Conservation (phyloP, 2,797 vertebrate genomes). For the Toxotes lorentzi region DNA sequence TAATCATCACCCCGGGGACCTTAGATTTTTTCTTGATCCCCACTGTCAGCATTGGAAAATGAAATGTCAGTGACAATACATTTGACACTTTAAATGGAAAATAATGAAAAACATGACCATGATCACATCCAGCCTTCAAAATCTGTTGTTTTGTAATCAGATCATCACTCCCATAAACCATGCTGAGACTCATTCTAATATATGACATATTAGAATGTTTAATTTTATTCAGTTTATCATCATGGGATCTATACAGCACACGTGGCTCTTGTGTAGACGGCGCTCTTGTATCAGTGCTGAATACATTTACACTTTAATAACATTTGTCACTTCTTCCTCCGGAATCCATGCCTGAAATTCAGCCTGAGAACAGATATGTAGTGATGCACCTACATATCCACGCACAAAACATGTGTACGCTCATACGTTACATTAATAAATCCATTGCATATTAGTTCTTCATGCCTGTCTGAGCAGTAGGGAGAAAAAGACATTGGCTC, state of each 20-base stretch:
- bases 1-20: conserved; percentile 87
- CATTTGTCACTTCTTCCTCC: conserved; percentile 7
- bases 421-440: conserved; percentile 29
- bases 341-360: conserved; percentile 51
- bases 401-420: conserved; percentile 20
- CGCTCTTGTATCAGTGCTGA: neutral
- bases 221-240: conserved; percentile 47
- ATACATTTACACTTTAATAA: conserved; percentile 25
- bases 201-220: conserved; percentile 65
- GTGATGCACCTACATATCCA: conserved; percentile 58
- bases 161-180: conserved; percentile 44
- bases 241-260: neutral
- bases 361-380: conserved; percentile 62
- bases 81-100: conserved; percentile 14
- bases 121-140: conserved; percentile 21
- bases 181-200: conserved; percentile 66
- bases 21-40: conserved; percentile 85
- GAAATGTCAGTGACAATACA: conserved; percentile 45
- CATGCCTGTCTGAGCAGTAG: conserved; percentile 63
- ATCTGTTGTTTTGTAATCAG: conserved; percentile 32
- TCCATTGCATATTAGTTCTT: conserved; percentile 46
- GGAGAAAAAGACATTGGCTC: conserved; percentile 8
- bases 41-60: conserved; percentile 64
- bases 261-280: neutral
- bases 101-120: neutral